A percentile compares a stretch with the other conserved stretches of the same genome.
Conservation (phyloP, 2,888 invertebrate genomes). For the Criorhina ranunculi region DNA sequence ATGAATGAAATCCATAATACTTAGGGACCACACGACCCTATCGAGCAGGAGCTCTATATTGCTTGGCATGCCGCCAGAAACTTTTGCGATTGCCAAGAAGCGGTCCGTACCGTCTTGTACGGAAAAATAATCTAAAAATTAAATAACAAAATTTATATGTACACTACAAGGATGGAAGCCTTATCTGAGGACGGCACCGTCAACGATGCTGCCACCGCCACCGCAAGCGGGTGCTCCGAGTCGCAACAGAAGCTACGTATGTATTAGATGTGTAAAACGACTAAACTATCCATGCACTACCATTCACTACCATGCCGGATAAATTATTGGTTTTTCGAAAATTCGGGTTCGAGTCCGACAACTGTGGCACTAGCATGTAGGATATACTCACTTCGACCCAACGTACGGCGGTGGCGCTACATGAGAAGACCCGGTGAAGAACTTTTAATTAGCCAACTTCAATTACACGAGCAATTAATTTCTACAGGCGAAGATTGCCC, state of each 20-base stretch:
- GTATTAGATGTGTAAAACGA: conserved; percentile 37
- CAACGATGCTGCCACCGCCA: not conserved
- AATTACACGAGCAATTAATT: conserved; percentile 73
- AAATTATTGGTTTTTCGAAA: conserved; percentile 67
- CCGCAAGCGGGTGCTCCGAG: conserved; percentile 7
- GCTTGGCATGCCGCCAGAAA: conserved; percentile 73
- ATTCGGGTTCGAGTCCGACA: conserved; percentile 23
- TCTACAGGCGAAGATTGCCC: conserved; percentile 66
- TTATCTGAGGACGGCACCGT: conserved; percentile 42
- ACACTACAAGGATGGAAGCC: conserved; percentile 14
- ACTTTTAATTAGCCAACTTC: conserved; percentile 75
- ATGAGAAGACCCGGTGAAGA: conserved; percentile 54
- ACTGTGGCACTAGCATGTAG: conserved; percentile 32
- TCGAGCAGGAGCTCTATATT: conserved; percentile 56
- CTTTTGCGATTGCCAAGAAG: conserved; percentile 52
- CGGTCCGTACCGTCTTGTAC: conserved; percentile 30
- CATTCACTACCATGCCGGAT: conserved; percentile 16
- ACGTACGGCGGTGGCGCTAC: conserved; percentile 15
- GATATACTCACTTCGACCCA: conserved; percentile 33
- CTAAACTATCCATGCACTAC: conserved; percentile 49
- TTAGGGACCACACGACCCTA: conserved; percentile 52
- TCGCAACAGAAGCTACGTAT: conserved; percentile 23
- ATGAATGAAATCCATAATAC: conserved; percentile 71
- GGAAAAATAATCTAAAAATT: conserved; percentile 63
- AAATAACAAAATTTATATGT: conserved; percentile 62